Conservation (phyloP, 2,797 vertebrate species). For the Pangasius sanitwongsei region DNA sequence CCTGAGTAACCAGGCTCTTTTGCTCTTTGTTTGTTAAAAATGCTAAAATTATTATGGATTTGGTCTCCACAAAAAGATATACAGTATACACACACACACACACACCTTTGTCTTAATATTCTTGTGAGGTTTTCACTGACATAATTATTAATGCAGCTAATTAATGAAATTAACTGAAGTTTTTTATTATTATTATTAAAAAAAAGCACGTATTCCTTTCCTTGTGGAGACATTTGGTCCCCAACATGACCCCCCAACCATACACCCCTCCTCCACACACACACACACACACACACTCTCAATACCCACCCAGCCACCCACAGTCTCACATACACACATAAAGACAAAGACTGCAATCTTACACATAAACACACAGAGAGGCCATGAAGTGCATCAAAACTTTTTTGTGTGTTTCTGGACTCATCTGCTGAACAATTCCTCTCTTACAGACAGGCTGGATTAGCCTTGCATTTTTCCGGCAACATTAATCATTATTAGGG, state of each 20-base stretch:
- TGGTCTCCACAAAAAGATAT: neutral
- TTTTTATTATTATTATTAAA: too few species aligned
- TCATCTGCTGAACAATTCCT: neutral
- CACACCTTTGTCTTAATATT: too few species aligned
- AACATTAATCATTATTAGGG: constrained; percentile 10
- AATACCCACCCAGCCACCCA: neutral
- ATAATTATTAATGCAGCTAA: too few species aligned
- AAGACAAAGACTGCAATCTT: neutral
- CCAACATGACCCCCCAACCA: neutral
- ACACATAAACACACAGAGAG: too few species aligned
- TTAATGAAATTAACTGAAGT: too few species aligned
- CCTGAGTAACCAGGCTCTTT: neutral
- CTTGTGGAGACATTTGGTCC: neutral
- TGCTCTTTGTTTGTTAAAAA: neutral
- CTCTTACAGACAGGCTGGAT: neutral
- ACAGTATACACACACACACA: too few species aligned
- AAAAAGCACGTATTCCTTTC: neutral
- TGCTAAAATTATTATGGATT: neutral
- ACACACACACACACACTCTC: too few species aligned
- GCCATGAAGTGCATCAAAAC: neutral
- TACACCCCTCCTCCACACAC: too few species aligned
- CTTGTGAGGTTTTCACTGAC: too few species aligned
- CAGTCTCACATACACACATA: neutral
- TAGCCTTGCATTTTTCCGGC: neutral
- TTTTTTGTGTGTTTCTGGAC: neutral